Percentiles rank a stretch among this genome's conserved stretches.
These are phyloP conservation scores for Geophilus truncorum DNA, from an alignment of 2,888 invertebrate species.

Conservation along the genomic window DNA sequence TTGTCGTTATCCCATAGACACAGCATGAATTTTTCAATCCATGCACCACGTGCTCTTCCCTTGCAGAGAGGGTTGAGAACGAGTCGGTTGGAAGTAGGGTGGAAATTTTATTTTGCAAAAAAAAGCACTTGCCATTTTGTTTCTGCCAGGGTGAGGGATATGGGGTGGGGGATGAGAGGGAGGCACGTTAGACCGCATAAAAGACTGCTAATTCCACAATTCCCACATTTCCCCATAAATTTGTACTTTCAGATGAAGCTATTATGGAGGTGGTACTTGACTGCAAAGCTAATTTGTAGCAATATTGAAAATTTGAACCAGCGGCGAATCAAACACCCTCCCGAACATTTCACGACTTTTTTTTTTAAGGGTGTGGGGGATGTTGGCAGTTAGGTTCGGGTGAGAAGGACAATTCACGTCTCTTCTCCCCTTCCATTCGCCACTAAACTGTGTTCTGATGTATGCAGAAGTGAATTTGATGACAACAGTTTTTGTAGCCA, in stretches of 20 bases:
- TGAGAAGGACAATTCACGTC: neutral
- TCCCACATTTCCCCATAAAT: neutral
- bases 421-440: neutral
- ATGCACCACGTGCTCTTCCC: neutral
- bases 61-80: neutral
- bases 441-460: neutral
- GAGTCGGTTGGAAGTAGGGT: neutral
- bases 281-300: constrained; percentile 1
- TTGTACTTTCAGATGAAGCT: constrained; percentile 29
- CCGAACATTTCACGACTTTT: neutral
- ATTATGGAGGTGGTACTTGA: neutral
- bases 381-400: neutral
- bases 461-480: constrained; percentile 32
- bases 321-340: neutral
- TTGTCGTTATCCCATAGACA: constrained; percentile 36
- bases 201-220: constrained; percentile 29
- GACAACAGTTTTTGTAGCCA: neutral
- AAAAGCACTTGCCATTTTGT: neutral
- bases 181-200: neutral
- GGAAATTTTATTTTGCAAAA: neutral
- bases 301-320: constrained; percentile 16
- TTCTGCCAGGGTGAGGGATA: neutral
- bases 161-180: neutral
- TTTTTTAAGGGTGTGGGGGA: neutral
- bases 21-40: constrained; percentile 37